Conservation (phyloP, 2,113 vertebrate genomes). For the Anseranas semipalmata region DNA sequence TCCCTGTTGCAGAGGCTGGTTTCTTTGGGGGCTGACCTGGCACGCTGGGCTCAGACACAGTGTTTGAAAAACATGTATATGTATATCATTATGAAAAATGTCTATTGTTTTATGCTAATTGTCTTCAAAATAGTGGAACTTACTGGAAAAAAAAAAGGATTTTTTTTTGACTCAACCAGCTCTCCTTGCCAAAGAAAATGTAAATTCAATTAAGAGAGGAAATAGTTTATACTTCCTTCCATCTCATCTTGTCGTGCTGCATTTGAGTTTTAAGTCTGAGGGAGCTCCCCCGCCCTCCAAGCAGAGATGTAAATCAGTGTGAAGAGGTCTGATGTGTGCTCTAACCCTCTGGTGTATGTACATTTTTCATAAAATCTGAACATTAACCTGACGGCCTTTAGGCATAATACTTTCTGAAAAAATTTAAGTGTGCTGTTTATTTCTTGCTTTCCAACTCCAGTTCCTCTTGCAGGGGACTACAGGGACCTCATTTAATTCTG, state of each 20-base stretch:
- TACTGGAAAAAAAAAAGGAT: not conserved
- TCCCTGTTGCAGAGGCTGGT: not conserved
- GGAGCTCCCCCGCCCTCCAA: fast-evolving
- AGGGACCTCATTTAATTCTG: constrained; percentile 54
- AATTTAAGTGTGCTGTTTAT: constrained; percentile 11
- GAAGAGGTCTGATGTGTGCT: not conserved
- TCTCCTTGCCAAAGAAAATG: not conserved
- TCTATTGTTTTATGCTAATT: not conserved
- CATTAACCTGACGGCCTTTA: constrained; percentile 42
- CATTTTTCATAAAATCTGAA: constrained; percentile 38
- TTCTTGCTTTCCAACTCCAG: not conserved
- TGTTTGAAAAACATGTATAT: not conserved
- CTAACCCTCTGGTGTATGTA: not conserved
- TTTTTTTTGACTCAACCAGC: not conserved
- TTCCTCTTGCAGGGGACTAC: constrained; percentile 38
- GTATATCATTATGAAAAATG: not conserved
- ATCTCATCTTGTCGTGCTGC: not conserved
- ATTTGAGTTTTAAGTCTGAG: not conserved
- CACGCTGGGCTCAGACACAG: not conserved
- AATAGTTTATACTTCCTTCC: not conserved
- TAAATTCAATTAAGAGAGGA: not conserved
- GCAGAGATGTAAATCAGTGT: not conserved
- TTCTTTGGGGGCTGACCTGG: not conserved
- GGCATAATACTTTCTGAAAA: constrained; percentile 38
- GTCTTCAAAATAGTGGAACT: not conserved